phyloP scores from a whole-genome alignment of 2,888 invertebrate genomes.

The Cyclophora albipunctata region DNA sequence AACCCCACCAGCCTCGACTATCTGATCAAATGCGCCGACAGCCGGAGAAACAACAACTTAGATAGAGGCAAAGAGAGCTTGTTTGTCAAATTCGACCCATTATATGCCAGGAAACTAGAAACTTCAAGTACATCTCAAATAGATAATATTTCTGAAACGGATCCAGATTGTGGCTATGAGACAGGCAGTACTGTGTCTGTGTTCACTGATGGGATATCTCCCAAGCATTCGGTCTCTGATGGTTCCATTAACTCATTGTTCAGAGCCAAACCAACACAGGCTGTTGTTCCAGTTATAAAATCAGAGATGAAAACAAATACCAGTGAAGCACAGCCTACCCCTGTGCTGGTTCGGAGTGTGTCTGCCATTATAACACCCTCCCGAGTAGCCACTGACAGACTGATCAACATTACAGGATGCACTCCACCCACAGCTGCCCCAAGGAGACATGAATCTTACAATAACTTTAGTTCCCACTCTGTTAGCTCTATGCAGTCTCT shows the following conservation, averaged over 20 bases:
- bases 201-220: slow-evolving; percentile 38
- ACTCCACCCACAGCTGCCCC: slow-evolving; percentile 59
- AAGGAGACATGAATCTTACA: slow-evolving; percentile 37
- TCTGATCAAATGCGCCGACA: slow-evolving; percentile 63
- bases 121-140: slow-evolving; percentile 25
- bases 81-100: slow-evolving; percentile 79
- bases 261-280: slow-evolving; percentile 59
- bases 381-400: slow-evolving; percentile 55
- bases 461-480: slow-evolving; percentile 36
- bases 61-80: slow-evolving; percentile 77
- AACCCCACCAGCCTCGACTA: slow-evolving; percentile 76
- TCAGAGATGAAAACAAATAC: slow-evolving; percentile 32
- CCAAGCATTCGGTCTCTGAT: slow-evolving; percentile 45
- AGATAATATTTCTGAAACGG: slow-evolving; percentile 38
- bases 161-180: slow-evolving; percentile 61
- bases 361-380: slow-evolving; percentile 62
- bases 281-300: slow-evolving; percentile 58
- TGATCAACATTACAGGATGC: slow-evolving; percentile 54
- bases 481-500: slow-evolving; percentile 51
- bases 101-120: slow-evolving; percentile 49
- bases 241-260: slow-evolving; percentile 32
- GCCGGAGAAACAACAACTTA: slow-evolving; percentile 45
- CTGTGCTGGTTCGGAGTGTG: slow-evolving; percentile 55
- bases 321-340: slow-evolving; percentile 34
- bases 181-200: slow-evolving; percentile 55